Conservation (phyloP, 1,140 invertebrate genomes). For the Trypoxylus dichotomus region DNA sequence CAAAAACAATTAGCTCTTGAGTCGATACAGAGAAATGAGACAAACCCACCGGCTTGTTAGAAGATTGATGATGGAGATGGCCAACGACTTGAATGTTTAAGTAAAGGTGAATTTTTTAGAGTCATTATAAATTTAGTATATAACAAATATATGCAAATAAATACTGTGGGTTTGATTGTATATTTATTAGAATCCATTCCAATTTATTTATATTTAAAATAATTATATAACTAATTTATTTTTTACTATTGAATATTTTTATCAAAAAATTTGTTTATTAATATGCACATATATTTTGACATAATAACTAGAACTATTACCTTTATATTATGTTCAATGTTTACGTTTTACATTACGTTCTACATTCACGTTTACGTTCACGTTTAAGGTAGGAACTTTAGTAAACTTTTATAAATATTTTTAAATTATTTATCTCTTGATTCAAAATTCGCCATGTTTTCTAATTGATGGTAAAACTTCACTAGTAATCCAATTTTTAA, state of each 20-base stretch:
- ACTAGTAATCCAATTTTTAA: neutral
- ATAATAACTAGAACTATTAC: too few relatives aligned
- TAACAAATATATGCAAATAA: slow-evolving; percentile 14
- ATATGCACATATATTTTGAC: too few relatives aligned
- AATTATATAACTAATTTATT: too few relatives aligned
- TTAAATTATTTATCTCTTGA: neutral
- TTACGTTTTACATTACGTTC: too few relatives aligned
- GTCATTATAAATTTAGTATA: slow-evolving; percentile 11
- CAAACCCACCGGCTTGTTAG: slow-evolving; percentile 10
- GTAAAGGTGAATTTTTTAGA: slow-evolving; percentile 16
- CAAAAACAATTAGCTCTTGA: slow-evolving; percentile 13
- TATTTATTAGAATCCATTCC: too few relatives aligned
- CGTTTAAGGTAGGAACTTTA: too few relatives aligned
- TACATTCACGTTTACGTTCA: too few relatives aligned
- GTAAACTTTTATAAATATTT: too few relatives aligned
- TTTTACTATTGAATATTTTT: too few relatives aligned
- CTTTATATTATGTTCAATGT: too few relatives aligned
- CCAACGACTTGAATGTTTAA: slow-evolving; percentile 16
- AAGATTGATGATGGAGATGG: neutral
- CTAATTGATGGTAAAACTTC: neutral
- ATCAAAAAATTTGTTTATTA: too few relatives aligned
- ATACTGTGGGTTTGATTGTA: slow-evolving; percentile 14
- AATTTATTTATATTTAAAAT: too few relatives aligned
- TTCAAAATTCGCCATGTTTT: neutral
- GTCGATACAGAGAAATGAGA: slow-evolving; percentile 9